These are phyloP conservation scores for Hypomecis punctinalis DNA, from an alignment of 2,888 invertebrate genomes.

Conservation along the genomic window DNA sequence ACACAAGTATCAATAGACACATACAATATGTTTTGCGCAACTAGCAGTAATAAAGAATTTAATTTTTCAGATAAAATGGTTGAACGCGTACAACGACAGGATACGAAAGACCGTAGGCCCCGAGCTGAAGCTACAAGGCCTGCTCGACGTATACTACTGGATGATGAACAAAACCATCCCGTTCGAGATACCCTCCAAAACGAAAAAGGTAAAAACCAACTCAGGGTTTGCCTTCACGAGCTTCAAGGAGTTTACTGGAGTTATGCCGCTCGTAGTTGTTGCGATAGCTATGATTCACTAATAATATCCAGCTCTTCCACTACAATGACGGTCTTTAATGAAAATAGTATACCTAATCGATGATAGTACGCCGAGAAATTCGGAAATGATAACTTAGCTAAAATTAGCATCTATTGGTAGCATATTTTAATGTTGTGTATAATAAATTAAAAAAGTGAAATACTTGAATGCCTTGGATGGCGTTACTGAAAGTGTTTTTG, in stretches of 20 bases:
- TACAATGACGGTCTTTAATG: neutral
- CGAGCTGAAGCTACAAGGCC: constrained; percentile 88
- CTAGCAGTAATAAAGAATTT: neutral
- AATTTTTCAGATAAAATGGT: constrained; percentile 88
- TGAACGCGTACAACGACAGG: constrained; percentile 91
- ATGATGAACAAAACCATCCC: constrained; percentile 92
- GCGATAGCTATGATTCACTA: constrained; percentile 9
- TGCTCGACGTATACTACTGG: constrained; percentile 91
- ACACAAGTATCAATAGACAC: no score
- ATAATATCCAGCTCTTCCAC: neutral
- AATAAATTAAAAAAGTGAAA: no score
- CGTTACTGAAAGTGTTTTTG: no score
- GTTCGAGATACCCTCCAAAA: constrained; percentile 74
- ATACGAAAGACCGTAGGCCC: constrained; percentile 90
- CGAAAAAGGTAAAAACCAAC: constrained; percentile 46
- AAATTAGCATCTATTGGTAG: no score
- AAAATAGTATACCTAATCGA: no score
- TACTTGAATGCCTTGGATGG: no score
- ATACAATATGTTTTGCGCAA: no score
- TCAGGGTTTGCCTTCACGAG: constrained; percentile 33
- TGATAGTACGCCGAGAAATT: no score
- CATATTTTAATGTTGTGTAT: no score
- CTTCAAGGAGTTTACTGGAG: constrained; percentile 11
- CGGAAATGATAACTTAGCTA: no score
- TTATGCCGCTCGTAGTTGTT: constrained; percentile 8